These are phyloP conservation scores for Noturus placidus DNA, from an alignment of 2,113 vertebrate genomes.

Conservation along the genomic window DNA sequence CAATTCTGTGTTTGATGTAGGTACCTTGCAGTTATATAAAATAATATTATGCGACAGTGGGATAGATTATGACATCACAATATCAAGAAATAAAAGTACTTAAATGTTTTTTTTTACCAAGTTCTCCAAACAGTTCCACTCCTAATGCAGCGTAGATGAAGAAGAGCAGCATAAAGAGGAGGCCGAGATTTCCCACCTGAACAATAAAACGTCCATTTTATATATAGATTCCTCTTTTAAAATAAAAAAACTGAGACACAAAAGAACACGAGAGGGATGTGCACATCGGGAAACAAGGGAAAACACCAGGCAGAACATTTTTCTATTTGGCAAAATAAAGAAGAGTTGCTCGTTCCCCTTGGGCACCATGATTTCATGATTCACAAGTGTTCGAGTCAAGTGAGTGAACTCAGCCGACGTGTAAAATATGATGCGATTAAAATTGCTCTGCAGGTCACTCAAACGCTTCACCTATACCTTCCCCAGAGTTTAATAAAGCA, in stretches of 20 bases:
- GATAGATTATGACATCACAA: background rate
- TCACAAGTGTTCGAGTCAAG: conserved; percentile 44
- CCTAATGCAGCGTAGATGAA: conserved; percentile 98
- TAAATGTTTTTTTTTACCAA: conserved; percentile 70
- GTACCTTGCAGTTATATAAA: background rate
- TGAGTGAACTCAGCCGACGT: background rate
- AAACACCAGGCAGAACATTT: background rate
- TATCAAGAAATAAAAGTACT: background rate
- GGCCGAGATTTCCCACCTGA: conserved; percentile 96
- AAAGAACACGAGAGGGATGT: background rate
- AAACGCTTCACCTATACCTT: background rate
- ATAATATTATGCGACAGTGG: background rate
- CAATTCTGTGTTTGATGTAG: background rate
- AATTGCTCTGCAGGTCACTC: background rate
- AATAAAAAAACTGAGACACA: background rate
- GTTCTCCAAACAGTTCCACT: conserved; percentile 96
- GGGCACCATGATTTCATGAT: conserved; percentile 5
- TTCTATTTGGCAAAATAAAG: background rate
- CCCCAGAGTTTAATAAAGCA: background rate
- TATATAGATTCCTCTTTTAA: background rate
- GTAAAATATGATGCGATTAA: conserved; percentile 3
- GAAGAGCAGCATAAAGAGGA: conserved; percentile 98
- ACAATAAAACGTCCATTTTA: conserved; percentile 31
- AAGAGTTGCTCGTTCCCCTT: background rate
- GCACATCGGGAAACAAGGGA: background rate